Conservation (phyloP, 37 sponge, comb jelly and placozoan genomes). For the Axinella damicornis region DNA sequence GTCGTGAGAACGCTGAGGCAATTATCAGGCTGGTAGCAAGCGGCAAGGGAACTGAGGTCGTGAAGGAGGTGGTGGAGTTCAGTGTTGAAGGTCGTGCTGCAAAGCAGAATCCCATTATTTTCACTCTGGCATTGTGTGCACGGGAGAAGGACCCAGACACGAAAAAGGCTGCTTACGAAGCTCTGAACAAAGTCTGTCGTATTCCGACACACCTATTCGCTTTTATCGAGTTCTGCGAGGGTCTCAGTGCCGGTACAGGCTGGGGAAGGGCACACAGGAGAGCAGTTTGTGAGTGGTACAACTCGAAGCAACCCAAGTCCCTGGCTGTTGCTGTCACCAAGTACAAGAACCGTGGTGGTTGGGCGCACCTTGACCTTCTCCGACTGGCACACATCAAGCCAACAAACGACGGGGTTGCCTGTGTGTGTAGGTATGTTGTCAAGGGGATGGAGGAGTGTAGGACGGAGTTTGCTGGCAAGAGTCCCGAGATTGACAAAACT, state of each 20-base stretch:
- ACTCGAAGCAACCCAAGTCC: slow-evolving; percentile 39
- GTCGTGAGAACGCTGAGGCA: slow-evolving; percentile 67
- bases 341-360: slow-evolving; percentile 76
- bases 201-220: slow-evolving; percentile 82
- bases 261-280: slow-evolving; percentile 81
- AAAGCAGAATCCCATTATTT: slow-evolving; percentile 79
- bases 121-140: slow-evolving; percentile 80
- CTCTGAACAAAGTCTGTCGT: slow-evolving; percentile 62
- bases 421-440: slow-evolving; percentile 65
- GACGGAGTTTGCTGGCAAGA: slow-evolving; percentile 22
- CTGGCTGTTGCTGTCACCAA: slow-evolving; percentile 83
- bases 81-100: slow-evolving; percentile 74
- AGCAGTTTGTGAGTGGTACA: slow-evolving; percentile 73
- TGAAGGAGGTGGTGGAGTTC: slow-evolving; percentile 65
- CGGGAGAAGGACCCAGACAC: slow-evolving; percentile 47
- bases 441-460: slow-evolving; percentile 66
- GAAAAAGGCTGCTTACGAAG: slow-evolving; percentile 78
- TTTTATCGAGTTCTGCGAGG: slow-evolving; percentile 67
- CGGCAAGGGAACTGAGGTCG: slow-evolving; percentile 68
- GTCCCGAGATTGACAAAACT: slow-evolving; percentile 13
- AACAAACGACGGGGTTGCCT: slow-evolving; percentile 32
- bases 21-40: slow-evolving; percentile 53
- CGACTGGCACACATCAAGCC: slow-evolving; percentile 69
- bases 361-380: slow-evolving; percentile 75
- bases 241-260: slow-evolving; percentile 66